Evolutionary conservation across 2,888 invertebrate genomes (phyloP).

Genomic region (Pardosa pseudoannulata): DNA sequence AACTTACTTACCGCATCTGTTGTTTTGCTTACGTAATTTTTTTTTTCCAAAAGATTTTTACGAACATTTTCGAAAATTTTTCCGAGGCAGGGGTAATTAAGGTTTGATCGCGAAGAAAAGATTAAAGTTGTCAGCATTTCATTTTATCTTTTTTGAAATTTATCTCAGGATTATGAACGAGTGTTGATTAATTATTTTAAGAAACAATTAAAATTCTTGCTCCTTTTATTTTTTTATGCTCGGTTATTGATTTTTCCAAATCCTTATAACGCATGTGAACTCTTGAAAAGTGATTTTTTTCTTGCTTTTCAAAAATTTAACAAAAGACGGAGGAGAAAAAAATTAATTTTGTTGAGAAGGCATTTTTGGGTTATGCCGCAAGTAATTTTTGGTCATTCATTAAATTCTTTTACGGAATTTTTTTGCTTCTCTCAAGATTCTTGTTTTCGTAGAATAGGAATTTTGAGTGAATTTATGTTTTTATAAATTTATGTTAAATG

Average conservation of each 20-base stretch:
- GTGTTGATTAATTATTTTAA: neutral
- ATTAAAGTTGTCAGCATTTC: neutral
- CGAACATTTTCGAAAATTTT: too few relatives aligned
- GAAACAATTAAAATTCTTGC: neutral
- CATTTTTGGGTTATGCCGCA: neutral
- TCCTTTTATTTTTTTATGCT: neutral
- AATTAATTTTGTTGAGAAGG: neutral
- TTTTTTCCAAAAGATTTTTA: too few relatives aligned
- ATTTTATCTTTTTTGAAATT: neutral
- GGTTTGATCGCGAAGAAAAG: neutral
- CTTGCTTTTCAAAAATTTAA: neutral
- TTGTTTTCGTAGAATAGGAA: too few relatives aligned
- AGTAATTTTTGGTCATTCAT: conserved; percentile 1
- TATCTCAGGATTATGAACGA: neutral
- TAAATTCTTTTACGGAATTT: neutral
- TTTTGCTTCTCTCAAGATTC: neutral
- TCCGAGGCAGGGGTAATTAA: too few relatives aligned
- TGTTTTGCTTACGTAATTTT: too few relatives aligned
- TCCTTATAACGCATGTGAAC: too few relatives aligned
- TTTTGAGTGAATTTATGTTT: too few relatives aligned
- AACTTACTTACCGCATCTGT: too few relatives aligned
- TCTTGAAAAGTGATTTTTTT: neutral
- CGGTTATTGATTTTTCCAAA: too few relatives aligned
- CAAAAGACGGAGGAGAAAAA: neutral
- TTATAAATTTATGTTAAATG: too few relatives aligned